Percentiles rank a stretch among this genome's conserved stretches.
These are phyloP conservation scores for Sanderia malayensis DNA, from an alignment of 30 jellyfish, hydroid and myxozoan species.

Conservation along the genomic window DNA sequence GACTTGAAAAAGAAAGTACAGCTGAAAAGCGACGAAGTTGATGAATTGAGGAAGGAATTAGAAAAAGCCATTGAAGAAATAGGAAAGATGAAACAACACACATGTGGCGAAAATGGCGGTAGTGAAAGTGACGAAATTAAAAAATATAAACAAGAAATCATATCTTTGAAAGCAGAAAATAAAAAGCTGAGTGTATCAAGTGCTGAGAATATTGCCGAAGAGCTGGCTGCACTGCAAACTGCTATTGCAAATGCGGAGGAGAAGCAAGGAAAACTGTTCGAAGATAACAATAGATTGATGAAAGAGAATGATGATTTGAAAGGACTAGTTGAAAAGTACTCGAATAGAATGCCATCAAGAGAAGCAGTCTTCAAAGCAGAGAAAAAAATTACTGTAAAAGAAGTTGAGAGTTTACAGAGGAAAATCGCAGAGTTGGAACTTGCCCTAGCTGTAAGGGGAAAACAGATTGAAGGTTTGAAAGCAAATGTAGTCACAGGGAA, in stretches of 20 bases:
- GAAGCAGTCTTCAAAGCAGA: slow-evolving; percentile 5
- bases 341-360: not conserved
- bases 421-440: slow-evolving; percentile 35
- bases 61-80: slow-evolving; percentile 62
- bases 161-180: slow-evolving; percentile 27
- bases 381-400: not conserved
- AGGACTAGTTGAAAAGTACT: slow-evolving; percentile 19
- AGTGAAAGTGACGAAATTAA: not conserved
- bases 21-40: slow-evolving; percentile 55
- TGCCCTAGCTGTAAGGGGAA: slow-evolving; percentile 13
- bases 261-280: slow-evolving; percentile 22
- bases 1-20: slow-evolving; percentile 43
- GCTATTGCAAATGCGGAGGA: slow-evolving; percentile 61
- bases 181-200: slow-evolving; percentile 15
- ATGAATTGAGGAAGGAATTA: slow-evolving; percentile 49
- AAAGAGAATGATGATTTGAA: slow-evolving; percentile 37
- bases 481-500: not conserved
- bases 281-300: slow-evolving; percentile 24
- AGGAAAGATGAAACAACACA: slow-evolving; percentile 21
- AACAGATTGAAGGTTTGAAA: slow-evolving; percentile 27
- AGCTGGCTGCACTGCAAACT: slow-evolving; percentile 64
- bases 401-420: not conserved
- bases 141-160: not conserved
- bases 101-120: slow-evolving; percentile 8
- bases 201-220: slow-evolving; percentile 71